Evolutionary conservation across 2,113 vertebrate species (phyloP).

Genomic region (Gobio gobio): DNA sequence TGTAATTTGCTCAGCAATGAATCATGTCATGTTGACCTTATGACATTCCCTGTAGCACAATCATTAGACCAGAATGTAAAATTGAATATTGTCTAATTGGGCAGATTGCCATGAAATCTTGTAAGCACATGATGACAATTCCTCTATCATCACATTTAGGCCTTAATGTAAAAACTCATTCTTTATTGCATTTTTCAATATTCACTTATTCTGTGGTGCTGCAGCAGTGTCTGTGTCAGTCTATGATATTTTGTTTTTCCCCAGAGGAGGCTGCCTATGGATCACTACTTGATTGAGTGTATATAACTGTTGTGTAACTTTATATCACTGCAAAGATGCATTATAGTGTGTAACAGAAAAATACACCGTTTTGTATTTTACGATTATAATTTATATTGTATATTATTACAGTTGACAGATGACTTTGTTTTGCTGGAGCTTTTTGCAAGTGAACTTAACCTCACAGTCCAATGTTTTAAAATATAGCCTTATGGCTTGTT

Average conservation of each 20-base stretch:
- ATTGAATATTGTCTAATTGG: not conserved
- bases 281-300: too few relatives aligned
- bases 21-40: not conserved
- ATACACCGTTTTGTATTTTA: too few relatives aligned
- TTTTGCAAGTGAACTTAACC: not conserved
- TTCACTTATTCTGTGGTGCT: too few relatives aligned
- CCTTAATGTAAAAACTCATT: not conserved
- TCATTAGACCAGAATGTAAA: not conserved
- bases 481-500: not conserved
- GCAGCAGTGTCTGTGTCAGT: too few relatives aligned
- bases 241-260: too few relatives aligned
- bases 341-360: too few relatives aligned
- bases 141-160: not conserved
- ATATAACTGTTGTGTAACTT: too few relatives aligned
- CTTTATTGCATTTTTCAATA: not conserved
- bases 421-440: not conserved
- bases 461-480: not conserved
- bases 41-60: not conserved
- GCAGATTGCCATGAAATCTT: too few relatives aligned
- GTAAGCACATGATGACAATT: not conserved
- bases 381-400: not conserved
- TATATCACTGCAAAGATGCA: too few relatives aligned
- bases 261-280: too few relatives aligned
- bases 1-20: not conserved
- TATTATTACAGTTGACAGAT: not conserved